Evolutionary conservation across 2,888 invertebrate genomes (phyloP).

Genomic region (Apotomis capreana): DNA sequence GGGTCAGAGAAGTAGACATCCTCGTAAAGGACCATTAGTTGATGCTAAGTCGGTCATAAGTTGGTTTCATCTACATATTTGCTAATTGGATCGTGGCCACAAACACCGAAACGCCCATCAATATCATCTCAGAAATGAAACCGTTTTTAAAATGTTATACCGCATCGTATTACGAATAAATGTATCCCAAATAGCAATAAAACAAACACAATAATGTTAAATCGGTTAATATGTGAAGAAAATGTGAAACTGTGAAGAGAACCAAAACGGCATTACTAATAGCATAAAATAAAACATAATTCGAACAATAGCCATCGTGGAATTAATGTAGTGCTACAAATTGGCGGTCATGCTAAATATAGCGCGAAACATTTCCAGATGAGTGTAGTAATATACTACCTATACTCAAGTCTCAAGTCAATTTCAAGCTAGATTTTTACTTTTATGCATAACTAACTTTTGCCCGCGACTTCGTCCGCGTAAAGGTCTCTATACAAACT

Average conservation of each 20-base stretch:
- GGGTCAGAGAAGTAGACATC: too few species aligned
- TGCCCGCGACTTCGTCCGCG: too few species aligned
- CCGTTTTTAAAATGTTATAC: background rate
- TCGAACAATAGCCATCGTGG: background rate
- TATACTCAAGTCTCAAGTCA: too few species aligned
- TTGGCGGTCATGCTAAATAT: slow-evolving; percentile 16
- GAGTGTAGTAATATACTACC: too few species aligned
- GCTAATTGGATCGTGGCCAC: too few species aligned
- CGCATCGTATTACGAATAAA: background rate
- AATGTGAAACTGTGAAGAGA: slow-evolving; percentile 1
- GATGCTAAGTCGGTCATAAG: too few species aligned
- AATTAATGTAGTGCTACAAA: slow-evolving; percentile 16
- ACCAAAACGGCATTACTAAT: slow-evolving; percentile 12
- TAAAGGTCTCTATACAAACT: too few species aligned
- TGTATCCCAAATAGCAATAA: background rate
- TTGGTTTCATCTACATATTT: too few species aligned
- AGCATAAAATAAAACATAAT: slow-evolving; percentile 13
- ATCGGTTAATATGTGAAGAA: slow-evolving; percentile 6
- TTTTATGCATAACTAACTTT: too few species aligned
- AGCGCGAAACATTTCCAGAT: background rate
- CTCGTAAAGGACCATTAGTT: too few species aligned
- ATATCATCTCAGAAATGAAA: background rate
- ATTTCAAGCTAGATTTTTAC: too few species aligned
- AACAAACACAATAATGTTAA: slow-evolving; percentile 2
- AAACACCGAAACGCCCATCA: too few species aligned